phyloP scores from a whole-genome alignment of 2,888 invertebrate genomes.

The Clitarchus hookeri region DNA sequence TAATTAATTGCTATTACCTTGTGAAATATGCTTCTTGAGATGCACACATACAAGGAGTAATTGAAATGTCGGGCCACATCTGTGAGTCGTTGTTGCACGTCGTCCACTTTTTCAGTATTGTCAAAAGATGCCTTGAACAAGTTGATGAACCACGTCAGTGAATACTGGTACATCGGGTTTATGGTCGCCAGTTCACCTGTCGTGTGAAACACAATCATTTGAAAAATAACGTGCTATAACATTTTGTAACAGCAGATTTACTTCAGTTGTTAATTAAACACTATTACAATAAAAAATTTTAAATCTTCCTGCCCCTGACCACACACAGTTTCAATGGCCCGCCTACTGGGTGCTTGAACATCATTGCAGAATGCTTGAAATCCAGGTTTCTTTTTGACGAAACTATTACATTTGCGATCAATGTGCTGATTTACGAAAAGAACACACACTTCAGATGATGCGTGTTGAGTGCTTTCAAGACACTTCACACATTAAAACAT shows the following conservation, averaged over 20 bases:
- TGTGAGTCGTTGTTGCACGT: constrained; percentile 71
- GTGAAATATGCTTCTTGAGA: constrained; percentile 92
- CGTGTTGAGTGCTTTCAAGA: no score
- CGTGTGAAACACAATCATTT: constrained; percentile 45
- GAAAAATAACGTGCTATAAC: no score
- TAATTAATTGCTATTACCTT: constrained; percentile 60
- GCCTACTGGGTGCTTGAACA: no score
- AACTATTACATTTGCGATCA: no score
- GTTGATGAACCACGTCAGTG: constrained; percentile 90
- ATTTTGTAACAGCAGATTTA: no score
- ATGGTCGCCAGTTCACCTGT: constrained; percentile 84
- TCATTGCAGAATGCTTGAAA: no score
- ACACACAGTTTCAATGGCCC: no score
- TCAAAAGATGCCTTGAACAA: constrained; percentile 86
- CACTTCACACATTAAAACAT: no score
- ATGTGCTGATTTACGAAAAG: no score
- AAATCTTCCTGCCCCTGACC: no score
- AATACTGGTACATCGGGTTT: constrained; percentile 98
- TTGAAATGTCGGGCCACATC: constrained; percentile 84
- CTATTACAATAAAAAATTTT: not conserved
- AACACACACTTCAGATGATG: no score
- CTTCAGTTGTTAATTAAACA: not conserved
- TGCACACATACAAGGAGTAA: constrained; percentile 85
- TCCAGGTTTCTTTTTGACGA: no score
- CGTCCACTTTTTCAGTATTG: constrained; percentile 82